phyloP scores from a whole-genome alignment of 2,888 invertebrate genomes.

The Netelia melanura region DNA sequence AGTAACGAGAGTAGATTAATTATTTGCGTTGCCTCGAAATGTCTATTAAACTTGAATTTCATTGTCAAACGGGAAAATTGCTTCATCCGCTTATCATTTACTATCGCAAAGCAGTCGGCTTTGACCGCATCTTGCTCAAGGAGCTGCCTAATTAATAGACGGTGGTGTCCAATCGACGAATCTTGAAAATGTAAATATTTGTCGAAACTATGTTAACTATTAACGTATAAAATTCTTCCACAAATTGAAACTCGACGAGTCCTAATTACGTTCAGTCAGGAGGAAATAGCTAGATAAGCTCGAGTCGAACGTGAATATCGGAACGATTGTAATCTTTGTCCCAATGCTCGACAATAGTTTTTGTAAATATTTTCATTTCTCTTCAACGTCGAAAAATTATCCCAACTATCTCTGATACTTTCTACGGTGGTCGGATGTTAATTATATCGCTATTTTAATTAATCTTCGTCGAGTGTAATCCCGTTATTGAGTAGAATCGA shows the following conservation, averaged over 20 bases:
- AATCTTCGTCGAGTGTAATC: neutral
- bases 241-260: neutral
- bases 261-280: neutral
- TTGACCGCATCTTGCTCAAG: neutral
- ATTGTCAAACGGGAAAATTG: conserved; percentile 14
- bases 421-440: conserved; percentile 67
- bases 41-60: neutral
- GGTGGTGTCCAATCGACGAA: too few species aligned
- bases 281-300: neutral
- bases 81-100: conserved; percentile 35
- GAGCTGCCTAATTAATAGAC: neutral
- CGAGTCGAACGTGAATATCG: too few species aligned
- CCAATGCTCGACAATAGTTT: conserved; percentile 8
- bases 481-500: conserved; percentile 21
- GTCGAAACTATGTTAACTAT: neutral
- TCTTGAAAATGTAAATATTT: conserved; percentile 7
- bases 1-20: neutral
- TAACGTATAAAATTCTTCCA: neutral
- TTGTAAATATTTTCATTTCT: conserved; percentile 38
- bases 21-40: neutral
- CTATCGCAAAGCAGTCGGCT: conserved; percentile 22
- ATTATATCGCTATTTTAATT: conserved; percentile 1
- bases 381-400: conserved; percentile 35
- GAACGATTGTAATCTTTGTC: neutral
- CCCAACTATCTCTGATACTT: conserved; percentile 67